phyloP scores from a whole-genome alignment of 2,113 vertebrate species.

The Petaurus breviceps region DNA sequence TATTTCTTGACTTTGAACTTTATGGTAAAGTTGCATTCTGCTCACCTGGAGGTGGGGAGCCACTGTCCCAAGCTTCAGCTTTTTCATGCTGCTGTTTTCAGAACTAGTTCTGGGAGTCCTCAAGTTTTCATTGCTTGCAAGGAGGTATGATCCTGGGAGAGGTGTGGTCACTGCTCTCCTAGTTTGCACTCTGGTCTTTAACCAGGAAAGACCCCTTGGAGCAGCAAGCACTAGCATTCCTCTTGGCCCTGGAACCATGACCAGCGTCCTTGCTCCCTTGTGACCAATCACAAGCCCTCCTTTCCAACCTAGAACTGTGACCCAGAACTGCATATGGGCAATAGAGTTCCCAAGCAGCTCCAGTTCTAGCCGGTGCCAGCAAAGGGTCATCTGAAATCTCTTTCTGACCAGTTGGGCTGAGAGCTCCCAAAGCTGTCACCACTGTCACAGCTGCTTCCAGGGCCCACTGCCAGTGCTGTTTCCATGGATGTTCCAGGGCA shows the following conservation, averaged over 20 bases:
- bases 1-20: not conserved
- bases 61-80: not conserved
- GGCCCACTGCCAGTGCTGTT: not conserved
- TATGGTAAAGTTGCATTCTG: not conserved
- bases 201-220: not conserved
- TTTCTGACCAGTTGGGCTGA: not conserved
- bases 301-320: not conserved
- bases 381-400: not conserved
- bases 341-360: not conserved
- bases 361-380: not conserved
- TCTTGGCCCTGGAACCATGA: conserved; percentile 63
- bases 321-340: not conserved
- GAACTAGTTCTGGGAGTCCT: not conserved
- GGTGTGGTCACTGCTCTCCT: not conserved
- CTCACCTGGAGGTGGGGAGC: not conserved
- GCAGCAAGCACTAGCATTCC: not conserved
- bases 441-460: not conserved
- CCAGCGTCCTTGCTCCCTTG: not conserved
- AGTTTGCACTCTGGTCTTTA: not conserved
- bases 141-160: not conserved
- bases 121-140: not conserved
- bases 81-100: not conserved
- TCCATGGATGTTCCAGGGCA: not conserved
- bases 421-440: not conserved
- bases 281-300: not conserved